Evolutionary conservation across 2,113 vertebrate genomes (phyloP).

Genomic region (Actinemys pallida): DNA sequence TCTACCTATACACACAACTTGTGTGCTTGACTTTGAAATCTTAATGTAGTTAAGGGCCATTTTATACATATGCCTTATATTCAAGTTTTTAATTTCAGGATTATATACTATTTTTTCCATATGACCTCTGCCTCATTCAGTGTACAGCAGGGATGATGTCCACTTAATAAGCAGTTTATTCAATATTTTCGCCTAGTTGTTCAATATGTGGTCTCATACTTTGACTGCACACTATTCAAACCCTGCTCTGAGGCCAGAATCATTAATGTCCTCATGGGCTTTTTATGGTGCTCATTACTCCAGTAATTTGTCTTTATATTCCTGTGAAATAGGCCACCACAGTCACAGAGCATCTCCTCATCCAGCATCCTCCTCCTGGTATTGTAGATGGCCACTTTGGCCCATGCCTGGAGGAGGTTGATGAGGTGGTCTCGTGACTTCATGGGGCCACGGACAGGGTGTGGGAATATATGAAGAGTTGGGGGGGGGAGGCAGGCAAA

Average conservation of each 20-base stretch:
- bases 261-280: not conserved
- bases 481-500: too few relatives aligned
- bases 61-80: not conserved
- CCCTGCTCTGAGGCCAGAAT: not conserved
- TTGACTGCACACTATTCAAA: not conserved
- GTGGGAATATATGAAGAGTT: too few relatives aligned
- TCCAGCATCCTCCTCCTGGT: too few relatives aligned
- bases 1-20: not conserved
- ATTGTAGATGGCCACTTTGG: too few relatives aligned
- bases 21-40: too few relatives aligned
- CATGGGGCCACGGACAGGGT: too few relatives aligned
- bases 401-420: too few relatives aligned
- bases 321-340: too few relatives aligned
- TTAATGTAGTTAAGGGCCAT: not conserved
- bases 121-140: not conserved
- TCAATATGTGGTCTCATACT: not conserved
- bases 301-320: not conserved
- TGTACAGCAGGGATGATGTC: not conserved
- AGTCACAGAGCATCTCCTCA: too few relatives aligned
- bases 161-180: not conserved
- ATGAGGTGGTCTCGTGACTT: too few relatives aligned
- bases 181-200: not conserved
- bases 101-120: not conserved
- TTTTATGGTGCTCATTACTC: not conserved
- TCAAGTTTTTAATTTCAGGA: not conserved